Evolutionary conservation across 1,140 invertebrate genomes (phyloP).

Genomic region (Teleogryllus occipitalis): DNA sequence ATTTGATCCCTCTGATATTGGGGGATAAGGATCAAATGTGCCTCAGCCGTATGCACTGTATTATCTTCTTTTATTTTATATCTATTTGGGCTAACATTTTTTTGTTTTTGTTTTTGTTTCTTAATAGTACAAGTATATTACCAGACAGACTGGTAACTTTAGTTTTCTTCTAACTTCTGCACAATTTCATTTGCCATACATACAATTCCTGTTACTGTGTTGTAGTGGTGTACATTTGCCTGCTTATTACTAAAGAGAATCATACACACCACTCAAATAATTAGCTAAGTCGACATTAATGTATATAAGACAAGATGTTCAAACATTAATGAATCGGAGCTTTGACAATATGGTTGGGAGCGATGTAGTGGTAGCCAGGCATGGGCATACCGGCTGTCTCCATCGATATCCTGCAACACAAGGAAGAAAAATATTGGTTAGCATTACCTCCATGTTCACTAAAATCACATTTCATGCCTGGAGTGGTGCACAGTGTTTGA

Average conservation of each 20-base stretch:
- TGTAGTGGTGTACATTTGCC: background rate
- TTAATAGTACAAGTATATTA: background rate
- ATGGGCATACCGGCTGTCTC: constrained; percentile 81
- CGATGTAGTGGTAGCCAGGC: constrained; percentile 83
- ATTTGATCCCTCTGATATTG: background rate
- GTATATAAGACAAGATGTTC: background rate
- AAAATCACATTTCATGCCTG: too few species aligned
- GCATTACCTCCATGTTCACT: too few species aligned
- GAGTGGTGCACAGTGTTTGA: too few species aligned
- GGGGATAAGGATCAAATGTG: background rate
- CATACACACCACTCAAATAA: constrained; percentile 1
- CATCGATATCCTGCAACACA: constrained; percentile 77
- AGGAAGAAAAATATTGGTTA: constrained; percentile 16
- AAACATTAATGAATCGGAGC: constrained; percentile 72
- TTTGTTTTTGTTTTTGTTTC: constrained; percentile 14
- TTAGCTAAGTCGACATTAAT: constrained; percentile 1
- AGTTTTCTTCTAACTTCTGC: background rate
- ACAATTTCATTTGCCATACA: background rate
- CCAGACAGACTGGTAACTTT: background rate
- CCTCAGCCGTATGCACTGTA: constrained; percentile 23
- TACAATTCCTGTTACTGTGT: background rate
- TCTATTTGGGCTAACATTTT: constrained; percentile 26
- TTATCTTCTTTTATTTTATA: constrained; percentile 31
- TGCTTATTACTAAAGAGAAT: background rate
- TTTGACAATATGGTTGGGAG: constrained; percentile 85